These are phyloP conservation scores for Nemotelus pantherinus DNA, from an alignment of 2,888 invertebrate genomes.

Conservation along the genomic window DNA sequence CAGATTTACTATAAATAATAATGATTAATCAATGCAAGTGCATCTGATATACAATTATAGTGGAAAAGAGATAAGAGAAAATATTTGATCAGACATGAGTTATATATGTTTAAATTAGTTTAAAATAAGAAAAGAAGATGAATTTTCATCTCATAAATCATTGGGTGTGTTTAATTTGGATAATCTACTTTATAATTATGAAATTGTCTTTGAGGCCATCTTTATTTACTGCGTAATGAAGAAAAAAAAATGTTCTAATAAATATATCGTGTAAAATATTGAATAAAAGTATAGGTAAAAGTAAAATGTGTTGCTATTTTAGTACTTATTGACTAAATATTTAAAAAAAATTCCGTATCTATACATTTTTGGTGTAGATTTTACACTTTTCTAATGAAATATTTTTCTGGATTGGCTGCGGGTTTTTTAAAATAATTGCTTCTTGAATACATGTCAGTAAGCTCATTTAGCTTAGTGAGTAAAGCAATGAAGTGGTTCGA, in stretches of 20 bases:
- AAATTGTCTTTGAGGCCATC: slow-evolving; percentile 37
- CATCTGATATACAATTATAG: slow-evolving; percentile 22
- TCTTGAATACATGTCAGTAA: too few species aligned
- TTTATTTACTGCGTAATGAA: slow-evolving; percentile 37
- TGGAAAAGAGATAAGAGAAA: slow-evolving; percentile 3
- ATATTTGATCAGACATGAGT: slow-evolving; percentile 20
- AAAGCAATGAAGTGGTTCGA: too few species aligned
- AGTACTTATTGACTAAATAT: not conserved
- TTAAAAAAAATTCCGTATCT: too few species aligned
- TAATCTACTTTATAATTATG: slow-evolving; percentile 11
- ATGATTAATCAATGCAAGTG: slow-evolving; percentile 3
- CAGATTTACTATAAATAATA: slow-evolving; percentile 37
- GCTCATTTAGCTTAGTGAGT: too few species aligned
- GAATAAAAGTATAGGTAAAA: slow-evolving; percentile 21
- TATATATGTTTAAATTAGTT: slow-evolving; percentile 32
- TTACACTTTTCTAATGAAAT: too few species aligned
- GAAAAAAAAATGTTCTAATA: slow-evolving; percentile 20
- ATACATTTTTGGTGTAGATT: too few species aligned
- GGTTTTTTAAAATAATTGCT: too few species aligned
- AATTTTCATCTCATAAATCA: not conserved
- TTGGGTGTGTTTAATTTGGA: slow-evolving; percentile 35
- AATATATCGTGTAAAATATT: slow-evolving; percentile 28
- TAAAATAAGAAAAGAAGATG: not conserved
- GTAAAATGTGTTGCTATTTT: not conserved
- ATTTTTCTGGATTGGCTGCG: too few species aligned